Percentiles rank a stretch among this genome's conserved stretches.
Evolutionary conservation across 35 echinoderm and acorn worm species (phyloP).

Genomic region (Strongylocentrotus purpuratus): DNA sequence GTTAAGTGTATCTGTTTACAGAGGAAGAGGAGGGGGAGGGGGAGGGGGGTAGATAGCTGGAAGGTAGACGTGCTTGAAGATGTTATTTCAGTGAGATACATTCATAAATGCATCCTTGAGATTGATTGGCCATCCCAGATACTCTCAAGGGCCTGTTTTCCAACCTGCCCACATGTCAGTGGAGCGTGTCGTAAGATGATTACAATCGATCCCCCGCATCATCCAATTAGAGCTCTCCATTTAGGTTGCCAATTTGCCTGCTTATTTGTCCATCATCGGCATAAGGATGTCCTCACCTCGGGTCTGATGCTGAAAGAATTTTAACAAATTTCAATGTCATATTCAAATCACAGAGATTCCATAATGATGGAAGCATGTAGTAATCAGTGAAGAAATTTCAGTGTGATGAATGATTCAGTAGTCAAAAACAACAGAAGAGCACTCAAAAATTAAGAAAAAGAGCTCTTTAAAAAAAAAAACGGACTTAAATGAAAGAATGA

Average conservation of each 20-base stretch:
- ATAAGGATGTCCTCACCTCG: not conserved
- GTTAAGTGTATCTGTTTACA: not conserved
- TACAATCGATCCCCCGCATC: not conserved
- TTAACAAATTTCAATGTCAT: not conserved
- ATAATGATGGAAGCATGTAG: not conserved
- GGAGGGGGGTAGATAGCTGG: not conserved
- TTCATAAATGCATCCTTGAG: not conserved
- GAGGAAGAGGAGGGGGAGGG: not conserved
- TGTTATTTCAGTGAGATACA: not conserved
- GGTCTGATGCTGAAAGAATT: not conserved
- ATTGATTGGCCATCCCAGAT: not conserved
- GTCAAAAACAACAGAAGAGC: no score
- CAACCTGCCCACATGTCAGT: not conserved
- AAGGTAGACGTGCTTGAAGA: not conserved
- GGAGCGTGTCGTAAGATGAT: not conserved
- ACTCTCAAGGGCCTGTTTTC: not conserved
- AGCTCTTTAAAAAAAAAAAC: no score
- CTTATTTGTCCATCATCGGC: not conserved
- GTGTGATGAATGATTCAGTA: no score
- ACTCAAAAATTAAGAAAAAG: no score
- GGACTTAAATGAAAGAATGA: no score
- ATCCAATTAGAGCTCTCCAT: not conserved
- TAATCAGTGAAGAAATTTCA: no score
- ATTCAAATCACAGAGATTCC: not conserved
- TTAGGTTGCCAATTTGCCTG: constrained; percentile 5